A percentile compares a stretch with the other conserved stretches of the same genome.
Conservation (phyloP, 2,888 invertebrate genomes). For the Julus scanicus region DNA sequence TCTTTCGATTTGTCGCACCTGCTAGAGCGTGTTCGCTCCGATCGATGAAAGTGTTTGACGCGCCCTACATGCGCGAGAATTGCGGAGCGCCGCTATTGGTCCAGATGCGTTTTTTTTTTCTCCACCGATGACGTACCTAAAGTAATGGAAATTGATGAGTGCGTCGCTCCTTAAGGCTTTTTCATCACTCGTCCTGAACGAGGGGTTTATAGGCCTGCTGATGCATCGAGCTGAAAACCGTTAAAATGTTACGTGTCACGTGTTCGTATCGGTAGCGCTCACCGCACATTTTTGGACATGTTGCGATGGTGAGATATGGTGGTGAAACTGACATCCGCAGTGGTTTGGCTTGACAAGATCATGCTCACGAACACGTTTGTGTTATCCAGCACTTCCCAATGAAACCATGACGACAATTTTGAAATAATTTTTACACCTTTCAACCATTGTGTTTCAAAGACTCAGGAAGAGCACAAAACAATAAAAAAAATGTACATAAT, state of each 20-base stretch:
- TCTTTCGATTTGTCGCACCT: constrained; percentile 17
- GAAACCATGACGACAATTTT: no score
- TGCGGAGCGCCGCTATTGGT: neutral
- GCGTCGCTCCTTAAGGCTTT: constrained; percentile 39
- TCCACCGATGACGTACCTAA: neutral
- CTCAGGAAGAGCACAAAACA: no score
- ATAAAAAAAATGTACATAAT: no score
- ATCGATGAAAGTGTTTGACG: constrained; percentile 37
- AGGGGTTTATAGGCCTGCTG: constrained; percentile 23
- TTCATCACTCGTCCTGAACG: constrained; percentile 34
- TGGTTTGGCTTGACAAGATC: no score
- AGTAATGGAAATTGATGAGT: constrained; percentile 38
- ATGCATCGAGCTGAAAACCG: constrained; percentile 12
- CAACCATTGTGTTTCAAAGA: no score
- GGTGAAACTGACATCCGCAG: no score
- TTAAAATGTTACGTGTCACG: neutral
- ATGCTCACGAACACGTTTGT: no score
- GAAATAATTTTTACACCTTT: no score
- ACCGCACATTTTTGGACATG: neutral
- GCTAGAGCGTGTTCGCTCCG: constrained; percentile 14
- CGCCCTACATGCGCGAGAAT: constrained; percentile 38
- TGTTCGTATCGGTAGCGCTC: neutral
- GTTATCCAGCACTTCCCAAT: no score
- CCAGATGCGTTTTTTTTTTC: neutral
- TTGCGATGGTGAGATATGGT: neutral